Evolutionary conservation across 1,140 invertebrate species (phyloP).

Genomic region (Temnothorax longispinosus): DNA sequence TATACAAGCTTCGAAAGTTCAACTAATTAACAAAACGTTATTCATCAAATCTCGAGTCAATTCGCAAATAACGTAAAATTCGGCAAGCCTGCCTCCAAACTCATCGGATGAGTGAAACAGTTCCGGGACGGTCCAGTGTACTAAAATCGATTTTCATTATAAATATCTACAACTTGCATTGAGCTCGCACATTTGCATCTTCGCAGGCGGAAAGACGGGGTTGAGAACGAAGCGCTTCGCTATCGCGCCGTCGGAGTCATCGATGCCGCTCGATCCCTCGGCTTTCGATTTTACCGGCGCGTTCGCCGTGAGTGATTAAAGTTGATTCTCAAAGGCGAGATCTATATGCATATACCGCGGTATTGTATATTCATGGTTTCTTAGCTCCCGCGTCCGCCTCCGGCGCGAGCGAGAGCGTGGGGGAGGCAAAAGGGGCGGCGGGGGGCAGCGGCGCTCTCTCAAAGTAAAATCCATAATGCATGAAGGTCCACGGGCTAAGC

Average conservation of each 20-base stretch:
- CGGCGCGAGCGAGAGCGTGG: conserved; percentile 34
- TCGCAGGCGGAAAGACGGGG: neutral
- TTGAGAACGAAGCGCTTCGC: neutral
- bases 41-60: neutral
- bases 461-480: conserved; percentile 86
- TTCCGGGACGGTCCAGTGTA: neutral
- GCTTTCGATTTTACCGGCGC: conserved; percentile 25
- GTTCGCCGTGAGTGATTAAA: conserved; percentile 77
- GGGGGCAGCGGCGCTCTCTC: conserved; percentile 72
- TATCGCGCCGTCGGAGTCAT: neutral
- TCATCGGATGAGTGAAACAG: neutral
- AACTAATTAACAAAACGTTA: neutral
- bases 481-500: conserved; percentile 82
- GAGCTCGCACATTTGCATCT: neutral
- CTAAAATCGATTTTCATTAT: conserved; percentile 1
- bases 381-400: conserved; percentile 79
- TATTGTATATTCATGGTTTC: conserved; percentile 87
- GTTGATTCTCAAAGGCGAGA: conserved; percentile 80
- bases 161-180: conserved; percentile 16
- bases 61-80: neutral
- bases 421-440: neutral
- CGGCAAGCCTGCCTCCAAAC: neutral
- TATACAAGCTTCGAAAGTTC: neutral
- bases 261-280: conserved; percentile 13
- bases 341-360: conserved; percentile 81